These are phyloP conservation scores for Tillus elongatus DNA, from an alignment of 2,888 invertebrate genomes.

Conservation along the genomic window DNA sequence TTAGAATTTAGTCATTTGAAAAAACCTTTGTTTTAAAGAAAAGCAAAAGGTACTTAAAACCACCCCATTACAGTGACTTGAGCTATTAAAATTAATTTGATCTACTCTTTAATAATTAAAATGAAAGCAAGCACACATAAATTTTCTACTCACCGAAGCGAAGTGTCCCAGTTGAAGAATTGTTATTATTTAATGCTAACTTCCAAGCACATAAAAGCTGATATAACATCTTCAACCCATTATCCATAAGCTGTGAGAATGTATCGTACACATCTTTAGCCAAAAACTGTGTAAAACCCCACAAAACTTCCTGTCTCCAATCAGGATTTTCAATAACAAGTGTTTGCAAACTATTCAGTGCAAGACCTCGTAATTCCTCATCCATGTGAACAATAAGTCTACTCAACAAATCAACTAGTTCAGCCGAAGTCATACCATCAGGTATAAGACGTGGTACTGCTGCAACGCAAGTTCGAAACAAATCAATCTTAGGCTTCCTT, in stretches of 20 bases:
- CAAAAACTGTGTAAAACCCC: constrained; percentile 90
- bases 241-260: constrained; percentile 82
- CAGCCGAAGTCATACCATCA: constrained; percentile 91
- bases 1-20: too few species aligned
- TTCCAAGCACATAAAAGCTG: constrained; percentile 91
- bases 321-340: constrained; percentile 92
- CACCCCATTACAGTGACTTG: too few species aligned
- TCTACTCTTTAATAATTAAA: neutral
- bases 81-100: constrained; percentile 14
- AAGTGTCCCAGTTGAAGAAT: neutral
- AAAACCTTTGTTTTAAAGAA: too few species aligned
- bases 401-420: constrained; percentile 88
- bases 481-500: constrained; percentile 92
- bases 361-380: constrained; percentile 87
- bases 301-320: constrained; percentile 94
- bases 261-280: constrained; percentile 88
- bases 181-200: constrained; percentile 53
- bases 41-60: too few species aligned
- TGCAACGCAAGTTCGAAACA: constrained; percentile 96
- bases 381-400: constrained; percentile 97
- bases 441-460: constrained; percentile 96
- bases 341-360: constrained; percentile 92
- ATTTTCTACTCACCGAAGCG: constrained; percentile 4
- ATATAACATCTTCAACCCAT: constrained; percentile 83
- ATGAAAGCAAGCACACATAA: too few species aligned